Evolutionary conservation across 2,797 vertebrate genomes (phyloP).

Genomic region (Gephyroberyx darwinii): DNA sequence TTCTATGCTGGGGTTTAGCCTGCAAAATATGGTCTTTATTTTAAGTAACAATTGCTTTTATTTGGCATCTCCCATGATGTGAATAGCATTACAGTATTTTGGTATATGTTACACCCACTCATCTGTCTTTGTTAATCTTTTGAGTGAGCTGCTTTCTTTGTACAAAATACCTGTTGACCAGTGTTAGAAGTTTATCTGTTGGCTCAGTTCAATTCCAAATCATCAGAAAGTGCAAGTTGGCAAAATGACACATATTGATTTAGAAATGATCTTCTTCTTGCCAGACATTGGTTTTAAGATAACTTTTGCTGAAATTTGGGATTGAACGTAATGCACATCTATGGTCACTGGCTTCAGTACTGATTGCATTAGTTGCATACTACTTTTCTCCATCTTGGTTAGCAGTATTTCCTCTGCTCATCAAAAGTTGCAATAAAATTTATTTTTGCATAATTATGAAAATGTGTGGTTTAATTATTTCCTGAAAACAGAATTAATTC

Average conservation of each 20-base stretch:
- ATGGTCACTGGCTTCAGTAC: slow-evolving; percentile 66
- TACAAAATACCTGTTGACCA: slow-evolving; percentile 55
- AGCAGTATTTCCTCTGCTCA: slow-evolving; percentile 81
- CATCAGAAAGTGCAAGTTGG: slow-evolving; percentile 42
- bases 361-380: slow-evolving; percentile 60
- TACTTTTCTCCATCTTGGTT: slow-evolving; percentile 57
- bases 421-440: slow-evolving; percentile 94
- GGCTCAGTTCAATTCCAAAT: slow-evolving; percentile 41
- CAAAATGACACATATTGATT: slow-evolving; percentile 44
- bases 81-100: slow-evolving; percentile 70
- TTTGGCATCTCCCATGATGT: slow-evolving; percentile 50
- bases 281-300: slow-evolving; percentile 25
- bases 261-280: slow-evolving; percentile 7
- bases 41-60: slow-evolving; percentile 42
- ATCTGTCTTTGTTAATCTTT: slow-evolving; percentile 30
- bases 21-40: slow-evolving; percentile 49
- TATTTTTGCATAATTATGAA: slow-evolving; percentile 92
- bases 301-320: slow-evolving; percentile 42
- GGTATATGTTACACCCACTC: slow-evolving; percentile 37
- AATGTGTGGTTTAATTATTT: slow-evolving; percentile 8
- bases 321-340: slow-evolving; percentile 53
- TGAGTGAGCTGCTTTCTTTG: slow-evolving; percentile 37
- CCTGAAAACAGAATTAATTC: background rate
- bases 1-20: slow-evolving; percentile 33
- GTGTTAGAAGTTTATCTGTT: slow-evolving; percentile 55